phyloP scores from a whole-genome alignment of 2,888 invertebrate genomes.

The Maniola hyperantus region DNA sequence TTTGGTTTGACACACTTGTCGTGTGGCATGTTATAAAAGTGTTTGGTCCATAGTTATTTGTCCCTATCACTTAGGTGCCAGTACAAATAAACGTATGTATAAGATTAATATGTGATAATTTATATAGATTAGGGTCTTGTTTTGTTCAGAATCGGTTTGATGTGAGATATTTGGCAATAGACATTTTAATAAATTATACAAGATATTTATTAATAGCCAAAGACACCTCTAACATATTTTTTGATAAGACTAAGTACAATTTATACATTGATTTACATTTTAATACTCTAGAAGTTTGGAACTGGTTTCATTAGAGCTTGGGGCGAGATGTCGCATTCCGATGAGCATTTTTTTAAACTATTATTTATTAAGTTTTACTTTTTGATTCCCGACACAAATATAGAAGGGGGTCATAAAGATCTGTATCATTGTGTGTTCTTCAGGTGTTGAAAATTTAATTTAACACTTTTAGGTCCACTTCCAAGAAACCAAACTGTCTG shows the following conservation, averaged over 20 bases:
- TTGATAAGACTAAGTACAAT: neutral
- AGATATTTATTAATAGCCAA: constrained; percentile 28
- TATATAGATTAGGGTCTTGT: constrained; percentile 3
- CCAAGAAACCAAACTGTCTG: too few species aligned
- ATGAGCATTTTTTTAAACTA: neutral
- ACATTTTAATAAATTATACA: neutral
- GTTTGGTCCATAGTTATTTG: constrained; percentile 35
- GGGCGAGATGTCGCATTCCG: neutral
- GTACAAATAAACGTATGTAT: constrained; percentile 32
- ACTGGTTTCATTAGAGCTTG: neutral
- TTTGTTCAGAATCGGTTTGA: neutral
- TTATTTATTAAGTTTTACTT: too few species aligned
- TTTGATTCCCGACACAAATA: too few species aligned
- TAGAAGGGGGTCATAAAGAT: too few species aligned
- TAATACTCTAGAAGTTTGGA: neutral
- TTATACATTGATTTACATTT: neutral
- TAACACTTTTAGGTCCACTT: too few species aligned
- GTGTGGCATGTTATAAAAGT: neutral
- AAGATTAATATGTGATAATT: constrained; percentile 24
- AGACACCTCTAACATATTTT: constrained; percentile 20
- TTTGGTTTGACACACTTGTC: neutral
- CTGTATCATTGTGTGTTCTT: too few species aligned
- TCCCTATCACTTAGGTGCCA: constrained; percentile 39
- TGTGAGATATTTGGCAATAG: neutral
- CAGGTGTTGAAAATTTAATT: too few species aligned